Base-by-base conservation (phyloP, 2,113 vertebrate species). In the Misgurnus mizolepis region DNA sequence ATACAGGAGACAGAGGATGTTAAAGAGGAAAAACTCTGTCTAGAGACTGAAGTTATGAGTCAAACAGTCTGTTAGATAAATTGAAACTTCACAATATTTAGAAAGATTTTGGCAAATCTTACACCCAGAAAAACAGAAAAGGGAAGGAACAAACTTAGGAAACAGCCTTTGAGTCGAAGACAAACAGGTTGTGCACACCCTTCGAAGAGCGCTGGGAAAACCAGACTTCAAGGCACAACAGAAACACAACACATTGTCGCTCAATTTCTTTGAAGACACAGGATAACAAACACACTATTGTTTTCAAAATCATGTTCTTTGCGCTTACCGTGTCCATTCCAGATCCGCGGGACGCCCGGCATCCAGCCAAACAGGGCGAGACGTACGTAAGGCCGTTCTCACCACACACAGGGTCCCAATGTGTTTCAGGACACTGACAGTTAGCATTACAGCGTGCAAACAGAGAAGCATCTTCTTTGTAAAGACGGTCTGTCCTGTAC, bases 341-440 rank as follows among this genome's bases (percentile, higher is more conserved):
- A 3, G 78, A 93, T 78, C 93, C 91, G 0, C 82, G 89, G 79
- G 92, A 93, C 0, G 84, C 88, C 56, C 73, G 92, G 87, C 97
- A 98, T 50, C 96, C 97, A 0, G 96, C 97, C 1, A 96, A 91
- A 83, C 97, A 98, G 0, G 97, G 92, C 0, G 97, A 96, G 18
- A 91, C 34, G 0, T 97, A 98, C 3, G 96, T 97, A 41, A 98
- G 87, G 47, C 96, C 95, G 2, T 96, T 91, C 41, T 92, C 93
- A 2, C 95, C 96, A 22, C 97, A 98, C 77, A 98, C 92, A 0
- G 96, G 96, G 66, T 98, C 95, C 96, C 97, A 98, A 67, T 94
- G 90, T 0, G 84, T 89, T 47, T 86, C 84, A 41, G 95, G 95
- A 77, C 97, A 98, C 0, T 75, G 61, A 27, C 96, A 98, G 53